These are phyloP conservation scores for Sternarchorhynchus goeldii DNA, from an alignment of 2,797 vertebrate species.

Conservation along the genomic window DNA sequence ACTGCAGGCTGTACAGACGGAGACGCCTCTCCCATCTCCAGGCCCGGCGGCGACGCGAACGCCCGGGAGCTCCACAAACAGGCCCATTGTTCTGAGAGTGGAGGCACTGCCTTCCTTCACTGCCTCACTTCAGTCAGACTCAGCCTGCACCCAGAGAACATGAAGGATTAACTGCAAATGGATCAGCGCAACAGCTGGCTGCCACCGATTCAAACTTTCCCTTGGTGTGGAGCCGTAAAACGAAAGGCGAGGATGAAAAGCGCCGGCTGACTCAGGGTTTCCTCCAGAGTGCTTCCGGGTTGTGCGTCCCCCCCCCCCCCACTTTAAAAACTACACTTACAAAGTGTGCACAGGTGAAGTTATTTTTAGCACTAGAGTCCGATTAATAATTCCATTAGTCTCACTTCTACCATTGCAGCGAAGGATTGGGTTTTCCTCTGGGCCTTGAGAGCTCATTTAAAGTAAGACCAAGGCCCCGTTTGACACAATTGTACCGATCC, in stretches of 20 bases:
- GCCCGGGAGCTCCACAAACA: constrained; percentile 39
- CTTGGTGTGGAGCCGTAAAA: constrained; percentile 18
- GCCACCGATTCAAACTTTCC: constrained; percentile 35
- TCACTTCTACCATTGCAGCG: constrained; percentile 8
- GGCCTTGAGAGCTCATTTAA: neutral
- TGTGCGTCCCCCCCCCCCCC: neutral
- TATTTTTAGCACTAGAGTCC: constrained; percentile 18
- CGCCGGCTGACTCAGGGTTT: too few species aligned
- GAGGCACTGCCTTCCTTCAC: constrained; percentile 48
- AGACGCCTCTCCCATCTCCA: constrained; percentile 56
- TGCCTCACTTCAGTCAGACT: constrained; percentile 37
- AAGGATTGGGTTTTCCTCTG: neutral
- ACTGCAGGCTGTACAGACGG: constrained; percentile 26
- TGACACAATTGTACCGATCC: neutral
- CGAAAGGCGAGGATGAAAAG: neutral
- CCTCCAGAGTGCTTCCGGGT: neutral
- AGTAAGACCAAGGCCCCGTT: neutral
- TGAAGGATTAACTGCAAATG: constrained; percentile 42
- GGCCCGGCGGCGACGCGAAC: constrained; percentile 15
- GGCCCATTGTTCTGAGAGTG: constrained; percentile 50
- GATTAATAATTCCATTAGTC: neutral
- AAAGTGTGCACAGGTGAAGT: constrained; percentile 8
- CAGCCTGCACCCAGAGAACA: constrained; percentile 33
- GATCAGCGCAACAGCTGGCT: constrained; percentile 37
- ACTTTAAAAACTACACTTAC: constrained; percentile 14